Evolutionary conservation across 2,113 vertebrate species (phyloP), one percentile per base, ranked within the genome.

Genomic region (Phylloscopus trochilus): DNA sequence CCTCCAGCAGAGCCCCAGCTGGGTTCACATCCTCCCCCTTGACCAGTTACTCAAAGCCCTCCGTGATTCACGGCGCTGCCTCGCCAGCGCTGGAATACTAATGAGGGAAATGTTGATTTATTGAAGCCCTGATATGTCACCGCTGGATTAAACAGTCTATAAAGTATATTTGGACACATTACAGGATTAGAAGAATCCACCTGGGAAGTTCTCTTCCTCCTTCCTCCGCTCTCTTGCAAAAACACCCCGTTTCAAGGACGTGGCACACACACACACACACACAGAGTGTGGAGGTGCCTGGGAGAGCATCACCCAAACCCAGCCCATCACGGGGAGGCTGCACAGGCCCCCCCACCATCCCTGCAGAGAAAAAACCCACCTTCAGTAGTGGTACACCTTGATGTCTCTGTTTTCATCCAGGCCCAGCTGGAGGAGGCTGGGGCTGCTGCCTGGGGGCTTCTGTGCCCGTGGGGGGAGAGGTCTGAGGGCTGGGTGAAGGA

Each of bases 391-490:
- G 93, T 98, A 99, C 67, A 99, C 98, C 90, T 98, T 98, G 86
- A 99, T 98, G 49, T 98, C 97, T 39, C 98, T 97, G 87, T 98
- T 98, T 13, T 98, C 98, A 87, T 99, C 99, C 96, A 99, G 95
- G 5, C 98, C 98, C 19, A 99, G 98, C 90, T 99, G 99, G 20
- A 99, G 83, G 5, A 99, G 91, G 80, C 97, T 91, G 63, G 96
- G 59, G 39, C 93, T 85, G 77, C 96, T 84, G 75, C 97, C 64
- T 2, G 96, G 59, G 6, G 95, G 63, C 66, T 96, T 95, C 76
- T 90, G 97, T n/a, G 93, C 68, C 4, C 89, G 96, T 2, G 96
- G 97, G 87, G 98, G 97, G 66, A 98, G 97, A 66, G 98, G 97
- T 88, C 99, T 99, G 98, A 23, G 26, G 88, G 93, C 8, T 1